Evolutionary conservation across 2,888 invertebrate genomes (phyloP), one percentile per base, ranked within the genome.

Genomic region (Acanthosepion lycidas): DNA sequence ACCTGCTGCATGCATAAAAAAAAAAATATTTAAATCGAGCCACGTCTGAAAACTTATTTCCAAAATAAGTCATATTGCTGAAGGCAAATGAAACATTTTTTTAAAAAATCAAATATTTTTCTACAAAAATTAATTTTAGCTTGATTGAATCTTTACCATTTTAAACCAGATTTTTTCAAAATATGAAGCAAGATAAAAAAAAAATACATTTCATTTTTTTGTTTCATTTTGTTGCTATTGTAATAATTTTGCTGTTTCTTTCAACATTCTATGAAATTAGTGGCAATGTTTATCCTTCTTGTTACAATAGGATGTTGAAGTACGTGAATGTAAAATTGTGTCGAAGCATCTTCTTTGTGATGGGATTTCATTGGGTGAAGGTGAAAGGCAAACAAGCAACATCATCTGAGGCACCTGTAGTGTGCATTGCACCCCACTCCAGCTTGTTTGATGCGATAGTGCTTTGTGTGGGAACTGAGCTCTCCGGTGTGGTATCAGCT

Each of bases 391-490:
- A 95, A 92, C 95, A 95, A 42, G 96, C 95, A 42, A 93, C 95
- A 33, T 78, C 96, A 42, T 53, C 12, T 20, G 95, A 95, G 55
- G 96, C 97, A n/a, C 96, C 96, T 2, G 98, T 99, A 97, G 97
- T 99, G 95, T 98, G 98, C 95, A 98, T 98, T 95, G 99, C 99
- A 8, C 99, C 99, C 6, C 99, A 99, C 97, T 99, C 99, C 91
- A 98, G 98, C 95, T 99, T 98, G 98, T 98, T 98, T 98, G 99
- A 99, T 97, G 98, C 98, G n/a, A 94, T 96, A 78, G 94, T 95
- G 55, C 93, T 96, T 42, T 96, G 96, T 95, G 95, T 95, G 95
- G 95, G 95, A 51, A 55, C 94, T 9, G 95, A 95, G 33, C 94
- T 97, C 55, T 96, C 96, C 51, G 96, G 96, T 94, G 95, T 95